Percentiles rank a stretch among this genome's conserved stretches.
phyloP scores from a whole-genome alignment of 2,113 vertebrate species.

The Pterocles gutturalis region DNA sequence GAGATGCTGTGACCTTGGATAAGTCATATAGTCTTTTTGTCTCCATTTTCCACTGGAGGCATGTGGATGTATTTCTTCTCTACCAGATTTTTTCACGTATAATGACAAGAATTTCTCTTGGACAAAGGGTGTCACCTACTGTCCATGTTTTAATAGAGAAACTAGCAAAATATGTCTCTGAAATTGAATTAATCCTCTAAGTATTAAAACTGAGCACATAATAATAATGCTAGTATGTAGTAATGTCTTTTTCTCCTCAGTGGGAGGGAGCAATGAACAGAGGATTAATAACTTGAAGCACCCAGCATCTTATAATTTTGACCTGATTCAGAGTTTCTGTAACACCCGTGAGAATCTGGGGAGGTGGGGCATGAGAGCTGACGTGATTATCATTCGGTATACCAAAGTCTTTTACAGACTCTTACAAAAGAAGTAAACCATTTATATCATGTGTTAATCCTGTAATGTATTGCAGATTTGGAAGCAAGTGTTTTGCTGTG shows the following conservation, averaged over 20 bases:
- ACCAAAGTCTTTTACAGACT: background rate
- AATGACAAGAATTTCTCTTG: background rate
- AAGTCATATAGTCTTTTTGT: background rate
- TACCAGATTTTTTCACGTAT: background rate
- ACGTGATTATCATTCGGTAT: background rate
- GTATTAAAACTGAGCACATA: background rate
- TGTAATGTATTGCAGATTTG: background rate
- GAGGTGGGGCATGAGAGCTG: background rate
- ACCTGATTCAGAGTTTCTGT: background rate
- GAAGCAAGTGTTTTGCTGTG: background rate
- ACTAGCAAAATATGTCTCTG: background rate
- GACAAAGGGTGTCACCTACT: background rate
- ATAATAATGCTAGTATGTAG: background rate
- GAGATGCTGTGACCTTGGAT: constrained; percentile 41
- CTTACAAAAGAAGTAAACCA: background rate
- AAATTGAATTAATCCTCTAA: background rate
- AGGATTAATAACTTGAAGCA: background rate
- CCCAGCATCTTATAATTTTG: background rate
- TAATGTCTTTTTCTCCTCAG: background rate
- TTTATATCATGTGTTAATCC: background rate
- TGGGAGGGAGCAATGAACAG: background rate
- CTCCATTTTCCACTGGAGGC: background rate
- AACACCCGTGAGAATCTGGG: background rate
- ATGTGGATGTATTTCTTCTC: background rate
- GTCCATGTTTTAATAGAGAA: background rate